These are phyloP conservation scores for Nephrotoma flavescens DNA, from an alignment of 2,888 invertebrate species.

Conservation along the genomic window DNA sequence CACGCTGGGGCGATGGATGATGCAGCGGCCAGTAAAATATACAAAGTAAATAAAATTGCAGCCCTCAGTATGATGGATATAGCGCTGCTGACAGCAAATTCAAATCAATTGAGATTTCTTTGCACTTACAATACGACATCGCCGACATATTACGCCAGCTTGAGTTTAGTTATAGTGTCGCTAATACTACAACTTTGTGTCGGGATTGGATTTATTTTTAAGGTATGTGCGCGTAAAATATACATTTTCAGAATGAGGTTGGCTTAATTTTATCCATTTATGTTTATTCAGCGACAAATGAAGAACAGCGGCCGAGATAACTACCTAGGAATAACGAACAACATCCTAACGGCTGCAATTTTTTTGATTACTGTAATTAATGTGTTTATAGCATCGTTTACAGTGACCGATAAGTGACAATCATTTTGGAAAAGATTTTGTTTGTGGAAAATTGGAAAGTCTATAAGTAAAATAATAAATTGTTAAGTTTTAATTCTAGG, in stretches of 20 bases:
- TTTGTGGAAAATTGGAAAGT: too few relatives aligned
- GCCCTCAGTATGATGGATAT: neutral
- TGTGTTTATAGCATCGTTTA: conserved; percentile 43
- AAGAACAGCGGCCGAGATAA: conserved; percentile 19
- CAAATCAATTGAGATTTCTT: neutral
- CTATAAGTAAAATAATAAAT: too few relatives aligned
- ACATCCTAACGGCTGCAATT: conserved; percentile 44
- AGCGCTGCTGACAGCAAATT: neutral
- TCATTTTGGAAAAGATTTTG: too few relatives aligned
- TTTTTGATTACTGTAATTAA: conserved; percentile 55
- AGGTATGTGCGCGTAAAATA: neutral
- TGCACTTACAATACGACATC: neutral
- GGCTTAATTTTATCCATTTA: too few relatives aligned
- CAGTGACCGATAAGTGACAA: conserved; percentile 19
- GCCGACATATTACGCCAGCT: neutral
- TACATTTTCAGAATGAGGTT: too few relatives aligned
- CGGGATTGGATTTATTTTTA: neutral
- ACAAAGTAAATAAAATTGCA: neutral
- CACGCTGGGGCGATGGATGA: neutral
- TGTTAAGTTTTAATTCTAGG: too few relatives aligned
- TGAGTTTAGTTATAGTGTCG: neutral
- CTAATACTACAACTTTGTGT: neutral
- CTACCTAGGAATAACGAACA: conserved; percentile 40
- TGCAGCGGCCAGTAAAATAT: neutral
- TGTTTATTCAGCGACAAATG: conserved; percentile 20